Conservation (phyloP, 2,888 invertebrate species). For the Bembecia ichneumoniformis region DNA sequence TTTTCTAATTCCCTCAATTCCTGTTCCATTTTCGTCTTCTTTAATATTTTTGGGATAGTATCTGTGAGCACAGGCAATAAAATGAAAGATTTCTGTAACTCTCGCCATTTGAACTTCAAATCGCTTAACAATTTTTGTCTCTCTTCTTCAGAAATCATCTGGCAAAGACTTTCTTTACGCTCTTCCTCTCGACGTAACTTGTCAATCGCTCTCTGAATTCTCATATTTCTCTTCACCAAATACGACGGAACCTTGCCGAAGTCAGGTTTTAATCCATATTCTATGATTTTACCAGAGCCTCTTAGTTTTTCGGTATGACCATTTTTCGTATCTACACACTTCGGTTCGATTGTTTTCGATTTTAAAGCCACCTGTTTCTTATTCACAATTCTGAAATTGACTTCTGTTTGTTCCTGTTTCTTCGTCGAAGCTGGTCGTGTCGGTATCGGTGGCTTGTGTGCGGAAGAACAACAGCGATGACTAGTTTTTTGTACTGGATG, state of each 20-base stretch:
- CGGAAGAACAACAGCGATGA: slow-evolving; percentile 45
- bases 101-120: slow-evolving; percentile 84
- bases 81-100: slow-evolving; percentile 84
- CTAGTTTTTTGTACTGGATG: slow-evolving; percentile 49
- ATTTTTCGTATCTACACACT: slow-evolving; percentile 74
- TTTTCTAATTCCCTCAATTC: slow-evolving; percentile 86
- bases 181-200: slow-evolving; percentile 41
- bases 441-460: slow-evolving; percentile 61
- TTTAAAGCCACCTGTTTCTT: slow-evolving; percentile 70
- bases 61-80: slow-evolving; percentile 89
- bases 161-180: slow-evolving; percentile 70
- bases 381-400: slow-evolving; percentile 75
- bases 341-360: slow-evolving; percentile 69
- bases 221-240: slow-evolving; percentile 63
- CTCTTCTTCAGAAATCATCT: slow-evolving; percentile 75
- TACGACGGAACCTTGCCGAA: slow-evolving; percentile 83
- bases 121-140: slow-evolving; percentile 76
- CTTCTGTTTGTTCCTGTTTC: slow-evolving; percentile 35
- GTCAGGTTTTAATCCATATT: slow-evolving; percentile 74
- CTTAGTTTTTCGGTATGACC: slow-evolving; percentile 76
- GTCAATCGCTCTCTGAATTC: slow-evolving; percentile 37
- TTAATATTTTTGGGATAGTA: slow-evolving; percentile 84
- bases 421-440: slow-evolving; percentile 42
- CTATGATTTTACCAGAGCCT: slow-evolving; percentile 77
- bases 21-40: slow-evolving; percentile 84